These are phyloP conservation scores for Adelognathus sp. DNA, from an alignment of 2,888 invertebrate species.

Conservation along the genomic window DNA sequence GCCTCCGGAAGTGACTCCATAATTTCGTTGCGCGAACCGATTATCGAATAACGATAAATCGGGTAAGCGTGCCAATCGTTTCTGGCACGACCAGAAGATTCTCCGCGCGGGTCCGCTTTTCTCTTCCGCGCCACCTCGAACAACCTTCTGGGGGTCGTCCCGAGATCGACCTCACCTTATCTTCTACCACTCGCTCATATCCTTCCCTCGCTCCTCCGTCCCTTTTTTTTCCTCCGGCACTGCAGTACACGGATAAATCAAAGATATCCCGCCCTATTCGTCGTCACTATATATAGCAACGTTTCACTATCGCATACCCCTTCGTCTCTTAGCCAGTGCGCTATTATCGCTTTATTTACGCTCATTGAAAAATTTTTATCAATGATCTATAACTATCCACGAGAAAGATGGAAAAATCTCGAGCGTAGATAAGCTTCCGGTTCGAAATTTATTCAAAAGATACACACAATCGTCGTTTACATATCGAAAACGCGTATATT, in stretches of 20 bases:
- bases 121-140: neutral
- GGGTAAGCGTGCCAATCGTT: slow-evolving; percentile 56
- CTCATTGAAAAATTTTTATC: slow-evolving; percentile 39
- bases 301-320: slow-evolving; percentile 21
- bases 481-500: neutral
- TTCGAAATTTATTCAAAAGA: slow-evolving; percentile 26
- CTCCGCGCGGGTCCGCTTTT: slow-evolving; percentile 11
- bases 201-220: neutral
- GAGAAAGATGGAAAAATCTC: slow-evolving; percentile 12
- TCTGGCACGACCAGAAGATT: slow-evolving; percentile 50
- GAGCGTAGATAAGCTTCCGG: slow-evolving; percentile 50
- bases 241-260: slow-evolving; percentile 35
- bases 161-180: slow-evolving; percentile 44
- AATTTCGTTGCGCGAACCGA: slow-evolving; percentile 25
- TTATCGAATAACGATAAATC: slow-evolving; percentile 57
- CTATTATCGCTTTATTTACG: slow-evolving; percentile 51
- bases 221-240: slow-evolving; percentile 6
- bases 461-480: slow-evolving; percentile 31
- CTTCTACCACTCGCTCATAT: slow-evolving; percentile 8
- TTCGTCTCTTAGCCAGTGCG: neutral
- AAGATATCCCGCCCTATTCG: neutral
- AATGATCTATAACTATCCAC: slow-evolving; percentile 20
- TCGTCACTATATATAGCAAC: slow-evolving; percentile 1
- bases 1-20: slow-evolving; percentile 40
- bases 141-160: slow-evolving; percentile 10